These are phyloP conservation scores for Anadara kagoshimensis DNA, from an alignment of 1,140 invertebrate genomes.

Conservation along the genomic window DNA sequence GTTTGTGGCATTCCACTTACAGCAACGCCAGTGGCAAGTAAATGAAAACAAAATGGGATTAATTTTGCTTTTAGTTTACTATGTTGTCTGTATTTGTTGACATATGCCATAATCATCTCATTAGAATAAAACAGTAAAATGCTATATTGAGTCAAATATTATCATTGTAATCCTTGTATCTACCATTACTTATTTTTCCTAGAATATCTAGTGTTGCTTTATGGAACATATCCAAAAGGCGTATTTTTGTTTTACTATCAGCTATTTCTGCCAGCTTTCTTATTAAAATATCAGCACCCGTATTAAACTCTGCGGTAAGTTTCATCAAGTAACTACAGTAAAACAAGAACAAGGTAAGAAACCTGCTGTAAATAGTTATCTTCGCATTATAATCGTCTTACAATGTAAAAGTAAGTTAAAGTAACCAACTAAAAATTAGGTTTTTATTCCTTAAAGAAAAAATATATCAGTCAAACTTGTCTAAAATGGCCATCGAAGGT, in stretches of 20 bases:
- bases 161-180: no score
- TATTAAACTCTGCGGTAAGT: slow-evolving; percentile 17
- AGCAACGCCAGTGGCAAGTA: no score
- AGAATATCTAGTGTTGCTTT: slow-evolving; percentile 21
- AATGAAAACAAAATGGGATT: no score
- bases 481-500: background rate
- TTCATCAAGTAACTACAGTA: slow-evolving; percentile 17
- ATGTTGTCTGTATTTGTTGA: no score
- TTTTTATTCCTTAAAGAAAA: background rate
- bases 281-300: slow-evolving; percentile 8
- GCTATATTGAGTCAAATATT: no score
- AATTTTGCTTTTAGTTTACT: no score
- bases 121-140: no score
- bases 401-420: background rate
- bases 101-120: no score
- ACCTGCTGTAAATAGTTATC: background rate
- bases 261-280: slow-evolving; percentile 2
- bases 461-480: background rate
- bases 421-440: background rate
- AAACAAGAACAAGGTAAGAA: background rate
- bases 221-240: slow-evolving; percentile 21
- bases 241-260: slow-evolving; percentile 13
- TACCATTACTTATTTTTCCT: slow-evolving; percentile 11
- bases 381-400: background rate
- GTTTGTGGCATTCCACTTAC: no score